Conservation (phyloP, 92 coral and sea anemone species). For the Parazoanthus swiftii region DNA sequence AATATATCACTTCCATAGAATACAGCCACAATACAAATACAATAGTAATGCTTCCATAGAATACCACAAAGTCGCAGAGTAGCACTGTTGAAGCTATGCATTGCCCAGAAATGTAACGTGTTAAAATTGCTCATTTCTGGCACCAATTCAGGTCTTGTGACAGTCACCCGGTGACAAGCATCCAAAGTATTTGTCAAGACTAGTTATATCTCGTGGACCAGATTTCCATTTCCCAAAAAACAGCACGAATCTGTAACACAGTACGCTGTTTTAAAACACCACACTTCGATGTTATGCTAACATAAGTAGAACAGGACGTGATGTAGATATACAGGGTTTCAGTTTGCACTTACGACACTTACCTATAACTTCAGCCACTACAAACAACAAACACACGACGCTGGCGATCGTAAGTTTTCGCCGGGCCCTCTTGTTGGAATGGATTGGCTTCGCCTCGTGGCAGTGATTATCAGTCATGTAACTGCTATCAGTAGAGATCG, state of each 20-base stretch:
- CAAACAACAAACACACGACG: conserved; percentile 85
- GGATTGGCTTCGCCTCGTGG: conserved; percentile 86
- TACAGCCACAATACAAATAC: background rate
- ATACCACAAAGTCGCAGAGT: no score
- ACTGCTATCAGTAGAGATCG: conserved; percentile 11
- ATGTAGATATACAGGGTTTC: background rate
- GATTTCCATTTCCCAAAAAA: background rate
- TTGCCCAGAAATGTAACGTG: background rate
- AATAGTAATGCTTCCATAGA: background rate
- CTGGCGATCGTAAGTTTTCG: conserved; percentile 87
- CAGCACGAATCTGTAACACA: background rate
- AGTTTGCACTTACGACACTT: conserved; percentile 30
- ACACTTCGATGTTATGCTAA: background rate
- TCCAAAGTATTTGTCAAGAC: background rate
- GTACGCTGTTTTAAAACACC: no score
- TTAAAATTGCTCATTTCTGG: background rate
- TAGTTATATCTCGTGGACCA: no score
- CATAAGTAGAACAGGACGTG: background rate
- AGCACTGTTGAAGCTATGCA: no score
- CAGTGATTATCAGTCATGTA: conserved; percentile 85
- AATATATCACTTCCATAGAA: no score
- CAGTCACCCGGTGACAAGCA: background rate
- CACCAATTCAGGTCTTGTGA: background rate
- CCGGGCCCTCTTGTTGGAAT: conserved; percentile 84
- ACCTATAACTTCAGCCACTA: conserved; percentile 92